Percentiles rank a stretch among this genome's conserved stretches.
These are phyloP conservation scores for Thyatira batis DNA, from an alignment of 2,888 invertebrate species.

Conservation along the genomic window DNA sequence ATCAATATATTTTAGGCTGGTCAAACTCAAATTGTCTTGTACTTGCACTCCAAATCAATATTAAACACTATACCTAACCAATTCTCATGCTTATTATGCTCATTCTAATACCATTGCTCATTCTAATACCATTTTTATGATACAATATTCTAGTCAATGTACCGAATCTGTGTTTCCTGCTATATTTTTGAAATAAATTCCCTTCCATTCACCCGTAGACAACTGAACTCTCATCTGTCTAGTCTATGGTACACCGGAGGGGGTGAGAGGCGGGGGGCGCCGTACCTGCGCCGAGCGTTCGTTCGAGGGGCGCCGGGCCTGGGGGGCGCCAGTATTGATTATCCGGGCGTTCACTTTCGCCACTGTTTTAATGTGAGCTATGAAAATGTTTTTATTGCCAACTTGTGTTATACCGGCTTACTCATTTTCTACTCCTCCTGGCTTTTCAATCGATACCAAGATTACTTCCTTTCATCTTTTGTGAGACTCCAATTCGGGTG, in stretches of 20 bases:
- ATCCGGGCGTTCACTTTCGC: slow-evolving; percentile 76
- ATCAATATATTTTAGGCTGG: no score
- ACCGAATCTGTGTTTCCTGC: no score
- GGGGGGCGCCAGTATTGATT: slow-evolving; percentile 42
- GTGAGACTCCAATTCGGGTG: slow-evolving; percentile 18
- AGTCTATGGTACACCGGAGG: slow-evolving; percentile 43
- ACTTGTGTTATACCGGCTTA: slow-evolving; percentile 60
- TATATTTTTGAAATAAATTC: not conserved
- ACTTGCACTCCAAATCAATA: no score
- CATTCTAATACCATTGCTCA: no score
- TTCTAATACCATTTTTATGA: no score
- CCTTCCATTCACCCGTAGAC: slow-evolving; percentile 7
- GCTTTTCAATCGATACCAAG: slow-evolving; percentile 33
- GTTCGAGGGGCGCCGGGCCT: slow-evolving; percentile 47
- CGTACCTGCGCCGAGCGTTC: slow-evolving; percentile 71
- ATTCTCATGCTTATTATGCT: no score
- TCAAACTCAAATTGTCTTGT: no score
- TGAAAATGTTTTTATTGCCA: slow-evolving; percentile 79
- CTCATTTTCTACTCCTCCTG: slow-evolving; percentile 43
- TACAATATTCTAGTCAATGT: no score
- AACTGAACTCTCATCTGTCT: slow-evolving; percentile 42
- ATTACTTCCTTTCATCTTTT: slow-evolving; percentile 24
- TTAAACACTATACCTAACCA: no score
- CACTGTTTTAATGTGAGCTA: slow-evolving; percentile 78
- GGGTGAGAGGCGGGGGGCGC: slow-evolving; percentile 40